Base-by-base conservation (phyloP, 2,888 invertebrate genomes). In the Euspilapteryx auroguttella region DNA sequence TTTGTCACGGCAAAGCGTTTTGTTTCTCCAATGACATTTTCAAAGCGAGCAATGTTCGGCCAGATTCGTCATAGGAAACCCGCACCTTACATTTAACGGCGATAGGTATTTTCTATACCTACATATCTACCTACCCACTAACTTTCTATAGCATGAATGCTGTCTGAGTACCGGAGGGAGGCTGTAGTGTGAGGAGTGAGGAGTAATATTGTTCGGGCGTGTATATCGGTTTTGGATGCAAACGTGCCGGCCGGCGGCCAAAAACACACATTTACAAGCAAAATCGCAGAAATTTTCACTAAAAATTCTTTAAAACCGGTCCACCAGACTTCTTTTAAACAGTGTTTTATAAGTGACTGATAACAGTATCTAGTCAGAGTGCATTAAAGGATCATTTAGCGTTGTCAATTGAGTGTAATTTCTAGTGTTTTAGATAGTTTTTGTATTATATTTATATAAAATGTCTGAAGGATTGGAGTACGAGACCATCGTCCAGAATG, bases 401-500 rank as follows among this genome's bases (percentile, higher is more conserved):
- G n/a, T n/a, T n/a, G n/a, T n/a, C n/a, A n/a, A n/a, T n/a, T n/a
- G n/a, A n/a, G n/a, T n/a, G n/a, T n/a, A n/a, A n/a, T n/a, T 33
- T 26, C 17, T 22, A 22, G 29, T 33, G 10, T 12, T 32, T 34
- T 29, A 27, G n/a, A n/a, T 17, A 24, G 49, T 49, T 54, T 55
- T 47, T 47, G 47, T 51, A 55, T 47, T 47, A 48, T 51, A 55
- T 47, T 43, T 46, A 42, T 44, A 47, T n/a, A 50, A 47, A 45
- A 79, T 79, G 78, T 69, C 78, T 35, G 82, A 81, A 62, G 82
- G 81, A 49, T 69, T 81, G 62, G 82, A 82, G 69, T 81, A 82
- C 61, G 82, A 82, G 48, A 79, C 73, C 56, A 78, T 79, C 43
- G 78, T 79, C 44, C 81, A 81, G 54, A 80, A 79, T 62, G 82